Conservation (phyloP, 1,140 invertebrate genomes). For the Nymphalis io region DNA sequence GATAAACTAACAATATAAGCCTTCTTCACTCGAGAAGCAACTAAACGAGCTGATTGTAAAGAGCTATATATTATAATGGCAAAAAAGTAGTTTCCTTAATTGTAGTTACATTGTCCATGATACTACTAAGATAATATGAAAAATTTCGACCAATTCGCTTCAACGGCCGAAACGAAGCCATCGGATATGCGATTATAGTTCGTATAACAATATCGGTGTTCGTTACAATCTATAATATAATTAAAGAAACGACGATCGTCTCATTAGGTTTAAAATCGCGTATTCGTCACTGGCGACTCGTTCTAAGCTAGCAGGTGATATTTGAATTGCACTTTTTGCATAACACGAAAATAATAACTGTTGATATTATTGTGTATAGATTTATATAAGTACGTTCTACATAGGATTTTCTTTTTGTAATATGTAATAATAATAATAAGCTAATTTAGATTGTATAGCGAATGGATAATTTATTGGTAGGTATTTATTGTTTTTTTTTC, state of each 20-base stretch:
- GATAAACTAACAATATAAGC: background rate
- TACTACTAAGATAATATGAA: conserved; percentile 42
- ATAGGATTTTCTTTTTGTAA: conserved; percentile 50
- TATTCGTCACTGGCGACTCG: conserved; percentile 39
- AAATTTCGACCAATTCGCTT: conserved; percentile 53
- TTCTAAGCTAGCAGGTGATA: conserved; percentile 36
- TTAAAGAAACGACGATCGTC: background rate
- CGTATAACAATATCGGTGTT: background rate
- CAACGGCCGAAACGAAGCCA: conserved; percentile 13
- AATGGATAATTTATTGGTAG: conserved; percentile 49
- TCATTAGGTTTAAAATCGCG: conserved; percentile 43
- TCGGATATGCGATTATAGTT: conserved; percentile 37
- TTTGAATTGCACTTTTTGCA: conserved; percentile 73
- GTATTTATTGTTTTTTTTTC: conserved; percentile 47
- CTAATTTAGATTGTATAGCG: conserved; percentile 51
- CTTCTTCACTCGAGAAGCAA: conserved; percentile 15
- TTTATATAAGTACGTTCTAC: conserved; percentile 59
- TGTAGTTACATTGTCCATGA: conserved; percentile 51
- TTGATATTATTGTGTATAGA: conserved; percentile 75
- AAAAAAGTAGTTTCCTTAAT: conserved; percentile 50
- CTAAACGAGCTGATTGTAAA: conserved; percentile 46
- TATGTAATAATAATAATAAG: conserved; percentile 46
- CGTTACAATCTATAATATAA: conserved; percentile 9
- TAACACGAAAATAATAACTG: conserved; percentile 63
- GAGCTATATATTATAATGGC: conserved; percentile 38